phyloP scores from a whole-genome alignment of 2,888 invertebrate species.

The Lepas anatifera region DNA sequence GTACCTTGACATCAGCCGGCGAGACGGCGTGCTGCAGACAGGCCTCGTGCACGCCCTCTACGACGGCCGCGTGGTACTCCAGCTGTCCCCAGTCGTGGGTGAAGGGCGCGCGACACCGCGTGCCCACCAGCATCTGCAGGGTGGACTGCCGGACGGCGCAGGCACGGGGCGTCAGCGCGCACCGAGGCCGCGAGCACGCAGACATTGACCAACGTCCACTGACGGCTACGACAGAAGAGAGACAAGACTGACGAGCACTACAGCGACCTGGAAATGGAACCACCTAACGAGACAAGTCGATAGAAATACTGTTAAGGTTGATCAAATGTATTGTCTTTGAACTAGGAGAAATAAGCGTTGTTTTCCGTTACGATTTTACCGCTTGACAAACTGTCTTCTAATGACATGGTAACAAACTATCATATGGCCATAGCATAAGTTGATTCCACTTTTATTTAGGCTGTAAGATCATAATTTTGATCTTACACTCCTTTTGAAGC shows the following conservation, averaged over 20 bases:
- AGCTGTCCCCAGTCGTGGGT: conserved; percentile 59
- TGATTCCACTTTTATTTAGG: too few relatives aligned
- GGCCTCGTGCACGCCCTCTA: conserved; percentile 40
- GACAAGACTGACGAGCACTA: neutral
- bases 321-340: too few relatives aligned
- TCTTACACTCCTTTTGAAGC: too few relatives aligned
- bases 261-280: too few relatives aligned
- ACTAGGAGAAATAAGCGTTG: too few relatives aligned
- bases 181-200: neutral
- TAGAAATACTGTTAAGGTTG: too few relatives aligned
- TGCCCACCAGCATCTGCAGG: conserved; percentile 53
- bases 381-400: too few relatives aligned
- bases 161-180: neutral
- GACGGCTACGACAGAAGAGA: neutral
- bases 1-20: conserved; percentile 1
- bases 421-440: too few relatives aligned
- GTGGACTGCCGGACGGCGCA: conserved; percentile 29
- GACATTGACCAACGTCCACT: neutral
- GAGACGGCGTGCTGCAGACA: conserved; percentile 15
- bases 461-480: too few relatives aligned
- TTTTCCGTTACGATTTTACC: too few relatives aligned
- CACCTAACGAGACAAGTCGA: too few relatives aligned
- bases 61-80: conserved; percentile 73
- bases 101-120: conserved; percentile 76
- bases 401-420: too few relatives aligned